These are phyloP conservation scores for Seira sanloemensis DNA, from an alignment of 2,888 invertebrate species.

Conservation along the genomic window DNA sequence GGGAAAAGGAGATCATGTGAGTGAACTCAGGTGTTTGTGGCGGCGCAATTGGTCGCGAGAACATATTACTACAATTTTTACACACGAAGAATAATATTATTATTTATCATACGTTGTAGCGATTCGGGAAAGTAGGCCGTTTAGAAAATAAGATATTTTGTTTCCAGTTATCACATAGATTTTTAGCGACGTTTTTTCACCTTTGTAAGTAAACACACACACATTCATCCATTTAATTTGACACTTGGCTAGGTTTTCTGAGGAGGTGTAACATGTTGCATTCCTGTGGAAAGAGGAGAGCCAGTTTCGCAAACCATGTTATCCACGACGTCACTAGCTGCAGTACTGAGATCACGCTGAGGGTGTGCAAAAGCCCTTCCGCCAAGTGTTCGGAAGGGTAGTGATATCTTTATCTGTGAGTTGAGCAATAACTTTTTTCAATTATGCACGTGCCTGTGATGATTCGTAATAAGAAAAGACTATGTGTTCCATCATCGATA, in stretches of 20 bases:
- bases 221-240: too few species aligned
- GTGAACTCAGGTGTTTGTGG: conserved; percentile 55
- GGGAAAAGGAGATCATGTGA: conserved; percentile 52
- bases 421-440: not conserved
- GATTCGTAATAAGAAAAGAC: not conserved
- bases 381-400: not conserved
- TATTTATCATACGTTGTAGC: not conserved
- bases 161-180: not conserved
- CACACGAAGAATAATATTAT: too few species aligned
- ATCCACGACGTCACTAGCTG: not conserved
- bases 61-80: too few species aligned
- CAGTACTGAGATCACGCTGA: not conserved
- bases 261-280: not conserved
- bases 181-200: not conserved
- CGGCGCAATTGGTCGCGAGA: not conserved
- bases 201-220: not conserved
- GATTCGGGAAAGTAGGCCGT: too few species aligned
- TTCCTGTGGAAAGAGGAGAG: not conserved
- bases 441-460: not conserved
- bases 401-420: not conserved
- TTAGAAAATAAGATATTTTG: not conserved
- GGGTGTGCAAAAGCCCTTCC: not conserved
- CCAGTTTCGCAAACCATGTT: not conserved
- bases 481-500: too few species aligned
- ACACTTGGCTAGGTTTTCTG: too few species aligned